Percentiles rank a stretch among this genome's conserved stretches.
Conservation (phyloP, 2,113 vertebrate species). For the Haemorhous mexicanus region DNA sequence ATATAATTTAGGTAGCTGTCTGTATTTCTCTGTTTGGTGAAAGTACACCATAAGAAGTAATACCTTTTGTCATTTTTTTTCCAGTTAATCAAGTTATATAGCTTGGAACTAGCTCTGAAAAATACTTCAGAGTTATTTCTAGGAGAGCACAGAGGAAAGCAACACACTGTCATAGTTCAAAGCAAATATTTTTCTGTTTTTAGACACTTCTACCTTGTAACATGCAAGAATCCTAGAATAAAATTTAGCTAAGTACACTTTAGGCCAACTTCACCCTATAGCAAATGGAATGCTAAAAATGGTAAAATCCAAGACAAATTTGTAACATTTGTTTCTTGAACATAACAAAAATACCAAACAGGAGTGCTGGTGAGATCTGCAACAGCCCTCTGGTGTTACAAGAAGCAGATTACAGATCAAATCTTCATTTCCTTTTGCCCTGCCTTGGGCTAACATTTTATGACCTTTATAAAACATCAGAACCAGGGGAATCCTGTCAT, state of each 20-base stretch:
- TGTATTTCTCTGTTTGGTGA: not conserved
- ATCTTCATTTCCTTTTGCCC: conserved; percentile 47
- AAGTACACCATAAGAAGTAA: not conserved
- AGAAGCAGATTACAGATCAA: conserved; percentile 41
- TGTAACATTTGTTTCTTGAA: conserved; percentile 44
- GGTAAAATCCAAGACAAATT: conserved; percentile 19
- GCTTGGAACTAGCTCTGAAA: not conserved
- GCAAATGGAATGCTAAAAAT: not conserved
- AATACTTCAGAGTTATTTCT: not conserved
- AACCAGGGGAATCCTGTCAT: conserved; percentile 9
- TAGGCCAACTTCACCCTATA: not conserved
- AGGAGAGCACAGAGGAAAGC: not conserved
- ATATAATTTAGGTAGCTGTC: not conserved
- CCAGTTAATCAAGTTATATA: not conserved
- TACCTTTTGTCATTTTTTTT: not conserved
- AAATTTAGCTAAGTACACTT: not conserved
- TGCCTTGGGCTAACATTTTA: conserved; percentile 8
- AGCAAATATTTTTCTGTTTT: not conserved
- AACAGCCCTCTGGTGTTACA: conserved; percentile 29
- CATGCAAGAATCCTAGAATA: not conserved
- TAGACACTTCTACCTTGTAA: not conserved
- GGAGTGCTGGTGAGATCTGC: conserved; percentile 6
- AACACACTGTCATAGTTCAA: not conserved
- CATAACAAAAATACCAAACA: conserved; percentile 30
- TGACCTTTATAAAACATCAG: not conserved